phyloP scores from a whole-genome alignment of 1,140 invertebrate genomes.

The Triops longicaudatus region DNA sequence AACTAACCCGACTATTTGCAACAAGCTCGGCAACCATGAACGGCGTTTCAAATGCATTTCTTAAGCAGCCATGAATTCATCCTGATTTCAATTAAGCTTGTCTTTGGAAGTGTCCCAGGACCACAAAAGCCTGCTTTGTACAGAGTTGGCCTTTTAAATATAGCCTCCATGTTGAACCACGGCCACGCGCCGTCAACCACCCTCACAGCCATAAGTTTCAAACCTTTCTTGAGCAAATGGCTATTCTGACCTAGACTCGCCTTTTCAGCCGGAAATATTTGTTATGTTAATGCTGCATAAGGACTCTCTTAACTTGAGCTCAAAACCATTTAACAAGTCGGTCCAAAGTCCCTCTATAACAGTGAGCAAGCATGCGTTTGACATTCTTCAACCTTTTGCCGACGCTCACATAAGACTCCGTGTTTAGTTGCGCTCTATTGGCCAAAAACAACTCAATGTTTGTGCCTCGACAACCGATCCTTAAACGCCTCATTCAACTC shows the following conservation, averaged over 20 bases:
- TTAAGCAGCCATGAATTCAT: conserved; percentile 1
- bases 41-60: background rate
- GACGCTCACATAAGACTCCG: background rate
- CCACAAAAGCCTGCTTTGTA: background rate
- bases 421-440: background rate
- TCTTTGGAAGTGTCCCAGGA: background rate
- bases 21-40: background rate
- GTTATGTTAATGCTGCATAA: too few relatives aligned
- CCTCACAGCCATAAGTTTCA: background rate
- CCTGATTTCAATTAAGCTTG: conserved; percentile 1
- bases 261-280: background rate
- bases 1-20: background rate
- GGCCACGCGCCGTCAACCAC: conserved; percentile 13
- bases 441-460: background rate
- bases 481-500: background rate
- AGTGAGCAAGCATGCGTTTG: background rate
- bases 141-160: background rate
- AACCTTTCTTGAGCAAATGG: background rate
- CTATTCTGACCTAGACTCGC: background rate
- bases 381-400: background rate
- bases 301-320: too few relatives aligned
- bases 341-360: background rate
- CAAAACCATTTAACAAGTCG: too few relatives aligned
- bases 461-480: background rate
- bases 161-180: background rate